Evolutionary conservation across 1,140 invertebrate genomes (phyloP).

Genomic region (Leptonema lineaticorne): DNA sequence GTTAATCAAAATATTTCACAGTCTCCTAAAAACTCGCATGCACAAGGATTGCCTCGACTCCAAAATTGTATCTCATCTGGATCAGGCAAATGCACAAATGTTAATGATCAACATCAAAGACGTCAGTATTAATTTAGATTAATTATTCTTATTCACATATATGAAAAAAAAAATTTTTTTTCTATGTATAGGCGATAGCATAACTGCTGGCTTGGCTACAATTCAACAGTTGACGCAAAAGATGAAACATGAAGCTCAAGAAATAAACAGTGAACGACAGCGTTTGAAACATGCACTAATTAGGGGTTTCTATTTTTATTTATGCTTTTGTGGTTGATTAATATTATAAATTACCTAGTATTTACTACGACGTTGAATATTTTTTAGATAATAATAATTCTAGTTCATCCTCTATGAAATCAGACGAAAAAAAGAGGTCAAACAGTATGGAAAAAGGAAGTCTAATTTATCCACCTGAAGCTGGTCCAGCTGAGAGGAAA

Average conservation of each 20-base stretch:
- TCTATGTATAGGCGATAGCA: conserved; percentile 13
- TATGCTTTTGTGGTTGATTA: not conserved
- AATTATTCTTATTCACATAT: not conserved
- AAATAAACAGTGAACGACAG: conserved; percentile 31
- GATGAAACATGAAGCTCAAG: conserved; percentile 37
- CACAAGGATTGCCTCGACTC: conserved; percentile 28
- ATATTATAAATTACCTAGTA: not conserved
- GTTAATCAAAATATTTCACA: conserved; percentile 19
- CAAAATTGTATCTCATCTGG: conserved; percentile 38
- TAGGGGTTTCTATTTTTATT: conserved; percentile 25
- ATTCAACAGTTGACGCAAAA: conserved; percentile 36
- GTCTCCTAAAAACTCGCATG: conserved; percentile 33
- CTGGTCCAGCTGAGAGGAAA: conserved; percentile 48
- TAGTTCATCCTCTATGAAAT: conserved; percentile 36
- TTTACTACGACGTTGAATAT: not conserved
- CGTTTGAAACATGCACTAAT: conserved; percentile 34
- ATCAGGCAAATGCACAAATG: conserved; percentile 38
- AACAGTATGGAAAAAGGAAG: conserved; percentile 46
- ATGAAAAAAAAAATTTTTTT: not conserved
- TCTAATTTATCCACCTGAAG: conserved; percentile 21
- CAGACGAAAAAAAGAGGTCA: conserved; percentile 48
- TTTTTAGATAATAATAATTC: conserved; percentile 33
- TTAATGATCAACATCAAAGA: conserved; percentile 34
- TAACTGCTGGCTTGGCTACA: conserved; percentile 26
- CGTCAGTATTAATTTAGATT: not conserved